Evolutionary conservation across 2,888 invertebrate species (phyloP).

Genomic region (Celastrina argiolus): DNA sequence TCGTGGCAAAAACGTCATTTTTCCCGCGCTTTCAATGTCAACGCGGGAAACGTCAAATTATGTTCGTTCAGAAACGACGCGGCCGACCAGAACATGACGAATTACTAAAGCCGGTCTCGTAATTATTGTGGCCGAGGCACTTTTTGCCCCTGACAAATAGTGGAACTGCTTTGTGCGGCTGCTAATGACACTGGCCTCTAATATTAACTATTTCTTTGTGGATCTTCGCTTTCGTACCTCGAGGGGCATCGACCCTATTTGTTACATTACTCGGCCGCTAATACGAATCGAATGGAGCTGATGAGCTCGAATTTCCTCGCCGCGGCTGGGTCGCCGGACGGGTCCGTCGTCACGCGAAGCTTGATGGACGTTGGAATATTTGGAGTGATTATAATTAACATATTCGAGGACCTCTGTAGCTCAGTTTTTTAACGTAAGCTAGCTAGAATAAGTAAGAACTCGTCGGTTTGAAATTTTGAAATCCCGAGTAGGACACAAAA

Average conservation of each 20-base stretch:
- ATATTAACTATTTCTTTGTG: constrained; percentile 76
- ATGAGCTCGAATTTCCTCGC: constrained; percentile 67
- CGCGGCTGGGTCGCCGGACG: constrained; percentile 52
- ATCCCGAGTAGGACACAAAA: too few relatives aligned
- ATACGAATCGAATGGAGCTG: constrained; percentile 71
- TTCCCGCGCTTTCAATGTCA: constrained; percentile 54
- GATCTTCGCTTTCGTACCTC: constrained; percentile 52
- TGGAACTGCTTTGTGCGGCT: constrained; percentile 72
- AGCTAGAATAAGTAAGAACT: background rate
- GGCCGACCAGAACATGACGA: constrained; percentile 77
- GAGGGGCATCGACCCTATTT: constrained; percentile 71
- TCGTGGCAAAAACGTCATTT: constrained; percentile 37
- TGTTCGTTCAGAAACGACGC: constrained; percentile 68
- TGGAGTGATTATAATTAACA: constrained; percentile 40
- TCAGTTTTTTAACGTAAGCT: too few relatives aligned
- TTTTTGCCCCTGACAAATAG: constrained; percentile 77
- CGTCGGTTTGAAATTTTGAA: too few relatives aligned
- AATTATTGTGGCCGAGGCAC: constrained; percentile 77
- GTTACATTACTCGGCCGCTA: constrained; percentile 68
- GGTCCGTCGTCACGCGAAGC: constrained; percentile 63
- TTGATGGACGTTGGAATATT: constrained; percentile 61
- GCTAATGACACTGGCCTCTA: constrained; percentile 74
- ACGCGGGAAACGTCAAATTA: constrained; percentile 74
- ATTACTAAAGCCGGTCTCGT: constrained; percentile 74
- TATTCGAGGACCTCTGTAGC: background rate